phyloP scores from a whole-genome alignment of 2,113 vertebrate species.

The Psilopsiagon aurifrons region DNA sequence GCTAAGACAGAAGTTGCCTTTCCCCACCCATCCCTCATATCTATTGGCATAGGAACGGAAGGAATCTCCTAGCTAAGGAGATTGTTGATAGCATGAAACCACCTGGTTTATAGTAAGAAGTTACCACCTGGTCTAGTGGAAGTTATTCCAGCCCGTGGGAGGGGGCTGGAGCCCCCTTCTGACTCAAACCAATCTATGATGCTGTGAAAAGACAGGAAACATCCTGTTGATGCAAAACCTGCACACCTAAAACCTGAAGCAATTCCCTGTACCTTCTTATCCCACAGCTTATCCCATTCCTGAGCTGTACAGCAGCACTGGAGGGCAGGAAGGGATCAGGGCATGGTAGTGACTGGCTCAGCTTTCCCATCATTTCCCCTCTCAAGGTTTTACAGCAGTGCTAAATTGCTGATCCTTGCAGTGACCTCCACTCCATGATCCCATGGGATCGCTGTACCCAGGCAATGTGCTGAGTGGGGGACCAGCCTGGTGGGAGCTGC shows the following conservation, averaged over 20 bases:
- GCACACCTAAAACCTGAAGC: accelerated
- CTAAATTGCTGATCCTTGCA: not conserved
- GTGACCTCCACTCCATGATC: accelerated
- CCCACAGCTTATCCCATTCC: not conserved
- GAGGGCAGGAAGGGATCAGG: not conserved
- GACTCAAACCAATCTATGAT: not conserved
- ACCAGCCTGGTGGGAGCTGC: accelerated
- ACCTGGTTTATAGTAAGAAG: not conserved
- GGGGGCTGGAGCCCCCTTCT: not conserved
- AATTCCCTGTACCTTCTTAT: accelerated
- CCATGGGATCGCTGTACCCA: accelerated
- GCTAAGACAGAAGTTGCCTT: not conserved
- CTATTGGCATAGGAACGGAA: not conserved
- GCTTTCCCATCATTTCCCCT: not conserved
- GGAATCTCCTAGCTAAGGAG: not conserved
- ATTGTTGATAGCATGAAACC: not conserved
- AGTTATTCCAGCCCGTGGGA: not conserved
- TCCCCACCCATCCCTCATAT: not conserved
- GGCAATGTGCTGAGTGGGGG: accelerated
- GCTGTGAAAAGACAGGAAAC: not conserved
- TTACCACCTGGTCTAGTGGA: not conserved
- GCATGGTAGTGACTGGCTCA: accelerated
- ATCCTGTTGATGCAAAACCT: accelerated
- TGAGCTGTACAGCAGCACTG: accelerated
- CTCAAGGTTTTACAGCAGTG: not conserved